These are phyloP conservation scores for Serinus canaria DNA, from an alignment of 2,113 vertebrate species.

Conservation along the genomic window DNA sequence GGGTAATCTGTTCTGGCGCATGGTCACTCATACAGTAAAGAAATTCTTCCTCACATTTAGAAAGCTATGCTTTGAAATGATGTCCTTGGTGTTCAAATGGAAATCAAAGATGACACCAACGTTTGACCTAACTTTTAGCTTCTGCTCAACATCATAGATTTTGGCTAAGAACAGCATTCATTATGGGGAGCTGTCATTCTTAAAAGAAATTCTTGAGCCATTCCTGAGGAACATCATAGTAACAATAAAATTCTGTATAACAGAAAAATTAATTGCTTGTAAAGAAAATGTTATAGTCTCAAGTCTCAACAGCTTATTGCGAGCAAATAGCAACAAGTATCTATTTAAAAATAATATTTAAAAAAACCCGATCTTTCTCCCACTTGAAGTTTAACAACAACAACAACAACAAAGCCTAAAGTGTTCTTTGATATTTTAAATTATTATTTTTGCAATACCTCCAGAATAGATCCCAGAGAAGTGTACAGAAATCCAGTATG, in stretches of 20 bases:
- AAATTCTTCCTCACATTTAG: neutral
- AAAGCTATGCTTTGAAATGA: neutral
- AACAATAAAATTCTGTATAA: neutral
- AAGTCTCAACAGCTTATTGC: neutral
- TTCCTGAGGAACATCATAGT: neutral
- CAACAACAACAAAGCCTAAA: neutral
- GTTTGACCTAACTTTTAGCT: neutral
- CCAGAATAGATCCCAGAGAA: neutral
- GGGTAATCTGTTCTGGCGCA: too few relatives aligned
- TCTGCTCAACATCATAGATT: neutral
- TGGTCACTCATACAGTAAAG: neutral
- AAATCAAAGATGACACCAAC: neutral
- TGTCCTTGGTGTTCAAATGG: neutral
- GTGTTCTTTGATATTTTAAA: neutral
- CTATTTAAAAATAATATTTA: neutral
- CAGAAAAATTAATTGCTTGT: neutral
- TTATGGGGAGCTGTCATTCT: neutral
- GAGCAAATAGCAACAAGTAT: neutral
- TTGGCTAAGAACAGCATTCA: neutral
- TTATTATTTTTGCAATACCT: neutral
- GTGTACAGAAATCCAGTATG: neutral
- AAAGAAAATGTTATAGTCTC: neutral
- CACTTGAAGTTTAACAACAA: neutral
- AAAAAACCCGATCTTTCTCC: neutral
- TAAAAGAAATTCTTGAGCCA: neutral